phyloP scores from a whole-genome alignment of 2,113 vertebrate genomes.

The Ciconia boyciana region DNA sequence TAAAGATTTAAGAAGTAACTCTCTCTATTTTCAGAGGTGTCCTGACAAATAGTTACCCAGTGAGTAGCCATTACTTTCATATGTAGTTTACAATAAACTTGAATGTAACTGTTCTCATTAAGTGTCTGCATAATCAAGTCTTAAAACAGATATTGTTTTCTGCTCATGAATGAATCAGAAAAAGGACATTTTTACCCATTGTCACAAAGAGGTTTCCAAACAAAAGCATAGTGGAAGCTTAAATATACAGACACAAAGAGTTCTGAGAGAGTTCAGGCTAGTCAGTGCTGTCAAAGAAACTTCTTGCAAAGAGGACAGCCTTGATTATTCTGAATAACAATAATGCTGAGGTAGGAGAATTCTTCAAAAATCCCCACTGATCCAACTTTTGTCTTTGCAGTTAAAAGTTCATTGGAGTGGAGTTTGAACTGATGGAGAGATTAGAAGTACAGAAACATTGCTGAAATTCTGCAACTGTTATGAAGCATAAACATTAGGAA shows the following conservation, averaged over 20 bases:
- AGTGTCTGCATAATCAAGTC: background rate
- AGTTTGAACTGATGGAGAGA: background rate
- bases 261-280: background rate
- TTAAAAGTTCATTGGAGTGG: background rate
- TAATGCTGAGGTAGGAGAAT: conserved; percentile 10
- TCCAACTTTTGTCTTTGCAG: background rate
- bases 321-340: background rate
- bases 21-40: background rate
- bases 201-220: background rate
- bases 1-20: background rate
- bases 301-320: background rate
- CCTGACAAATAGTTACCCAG: background rate
- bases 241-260: background rate
- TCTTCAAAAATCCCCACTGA: background rate
- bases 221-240: background rate
- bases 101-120: background rate
- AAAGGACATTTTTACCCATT: background rate
- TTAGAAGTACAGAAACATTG: background rate
- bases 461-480: conserved; percentile 10
- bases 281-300: background rate
- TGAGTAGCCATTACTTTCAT: background rate
- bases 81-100: background rate
- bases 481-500: background rate
- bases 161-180: background rate
- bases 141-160: background rate